These are phyloP conservation scores for Drosophila borealis DNA, from an alignment of 2,888 invertebrate species.

Conservation along the genomic window DNA sequence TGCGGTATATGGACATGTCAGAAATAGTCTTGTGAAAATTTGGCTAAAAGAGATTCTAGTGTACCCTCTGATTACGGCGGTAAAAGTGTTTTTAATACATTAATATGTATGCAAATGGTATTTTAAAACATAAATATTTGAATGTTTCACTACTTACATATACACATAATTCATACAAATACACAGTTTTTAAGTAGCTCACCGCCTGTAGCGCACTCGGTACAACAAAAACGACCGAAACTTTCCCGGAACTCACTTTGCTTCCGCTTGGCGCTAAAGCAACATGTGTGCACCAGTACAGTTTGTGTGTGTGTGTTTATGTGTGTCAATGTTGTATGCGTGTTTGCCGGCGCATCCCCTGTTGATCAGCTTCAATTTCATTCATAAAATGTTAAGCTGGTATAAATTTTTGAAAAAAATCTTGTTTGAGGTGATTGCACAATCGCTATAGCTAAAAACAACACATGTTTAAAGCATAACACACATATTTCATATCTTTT, in stretches of 20 bases:
- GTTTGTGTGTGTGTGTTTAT: constrained; percentile 12
- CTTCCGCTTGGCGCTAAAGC: constrained; percentile 66
- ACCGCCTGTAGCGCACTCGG: constrained; percentile 48
- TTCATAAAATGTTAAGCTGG: constrained; percentile 41
- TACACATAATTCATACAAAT: background rate
- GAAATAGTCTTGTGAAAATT: too few species aligned
- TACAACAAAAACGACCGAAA: constrained; percentile 31
- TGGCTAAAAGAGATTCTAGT: too few species aligned
- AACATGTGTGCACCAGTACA: constrained; percentile 66
- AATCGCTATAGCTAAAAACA: background rate
- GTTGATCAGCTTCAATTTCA: constrained; percentile 39
- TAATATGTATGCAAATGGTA: too few species aligned
- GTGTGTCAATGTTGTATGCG: constrained; percentile 19
- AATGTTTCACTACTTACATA: constrained; percentile 8
- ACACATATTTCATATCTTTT: background rate
- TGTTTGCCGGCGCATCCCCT: constrained; percentile 46
- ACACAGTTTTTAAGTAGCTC: background rate
- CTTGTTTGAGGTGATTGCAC: background rate
- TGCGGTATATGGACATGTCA: constrained; percentile 18
- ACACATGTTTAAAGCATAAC: too few species aligned
- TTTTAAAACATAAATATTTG: too few species aligned
- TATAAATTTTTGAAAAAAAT: background rate
- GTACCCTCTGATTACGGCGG: too few species aligned
- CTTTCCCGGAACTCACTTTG: constrained; percentile 54
- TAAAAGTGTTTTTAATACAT: too few species aligned